These are phyloP conservation scores for Conchocele bisecta DNA, from an alignment of 2,888 invertebrate species.

Conservation along the genomic window DNA sequence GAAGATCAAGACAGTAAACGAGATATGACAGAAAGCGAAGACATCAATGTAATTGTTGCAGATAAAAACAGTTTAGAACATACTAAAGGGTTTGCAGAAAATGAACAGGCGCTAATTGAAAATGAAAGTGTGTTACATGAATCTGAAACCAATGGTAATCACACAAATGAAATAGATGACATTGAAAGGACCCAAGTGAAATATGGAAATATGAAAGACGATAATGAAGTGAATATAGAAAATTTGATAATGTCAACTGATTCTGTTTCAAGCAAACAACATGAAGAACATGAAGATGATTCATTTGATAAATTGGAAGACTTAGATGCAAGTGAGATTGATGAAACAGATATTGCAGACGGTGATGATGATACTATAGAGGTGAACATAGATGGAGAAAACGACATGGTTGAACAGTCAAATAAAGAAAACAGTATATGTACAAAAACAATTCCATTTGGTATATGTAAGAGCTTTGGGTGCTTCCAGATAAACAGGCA, in stretches of 20 bases:
- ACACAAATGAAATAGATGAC: no score
- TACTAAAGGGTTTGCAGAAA: no score
- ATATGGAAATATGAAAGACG: not conserved
- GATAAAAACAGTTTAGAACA: no score
- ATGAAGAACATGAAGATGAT: no score
- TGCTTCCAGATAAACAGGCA: slow-evolving; percentile 26
- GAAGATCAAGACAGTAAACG: not conserved
- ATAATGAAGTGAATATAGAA: no score
- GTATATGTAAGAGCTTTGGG: slow-evolving; percentile 40
- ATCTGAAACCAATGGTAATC: no score
- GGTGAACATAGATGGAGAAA: not conserved
- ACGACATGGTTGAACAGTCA: not conserved
- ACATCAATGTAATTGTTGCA: no score
- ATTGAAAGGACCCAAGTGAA: not conserved
- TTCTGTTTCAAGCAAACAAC: no score
- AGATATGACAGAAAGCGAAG: slow-evolving; percentile 25
- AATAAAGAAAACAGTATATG: not conserved
- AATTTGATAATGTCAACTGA: no score
- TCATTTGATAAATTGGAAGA: not conserved
- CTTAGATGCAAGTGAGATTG: no score
- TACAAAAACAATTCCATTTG: slow-evolving; percentile 23
- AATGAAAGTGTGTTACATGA: no score
- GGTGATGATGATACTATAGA: not conserved
- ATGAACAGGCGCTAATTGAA: no score
- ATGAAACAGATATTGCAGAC: not conserved